Evolutionary conservation across 2,888 invertebrate species (phyloP), one percentile per base, ranked within the genome.

Genomic region (Arctia plantaginis): DNA sequence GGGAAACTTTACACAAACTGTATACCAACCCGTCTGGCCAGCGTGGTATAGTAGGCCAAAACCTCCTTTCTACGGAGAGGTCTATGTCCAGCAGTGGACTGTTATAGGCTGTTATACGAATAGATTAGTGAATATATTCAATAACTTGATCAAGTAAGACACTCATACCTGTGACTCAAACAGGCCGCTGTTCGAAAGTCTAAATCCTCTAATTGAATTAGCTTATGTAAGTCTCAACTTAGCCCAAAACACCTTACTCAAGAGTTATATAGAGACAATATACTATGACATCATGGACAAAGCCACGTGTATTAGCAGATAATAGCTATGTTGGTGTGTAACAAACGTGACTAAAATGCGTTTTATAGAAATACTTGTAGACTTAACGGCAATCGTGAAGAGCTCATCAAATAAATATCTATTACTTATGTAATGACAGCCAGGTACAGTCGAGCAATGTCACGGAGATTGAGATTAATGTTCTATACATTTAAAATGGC

Each of bases 341-440:
- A 70, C 41, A 77, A 82, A 84, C 82, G 84, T 84, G 82, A 84
- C 75, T 47, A 64, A 8, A 51, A 65, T 75, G 65, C 69, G 67
- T 69, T 70, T 82, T 80, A 84, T 84, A 71, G 73, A 35, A 69
- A 76, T 77, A 72, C 70, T 74, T 77, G 77, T 73, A 70, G 72
- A 76, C 76, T 75, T 68, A 59, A 55, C 27, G 51, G 33, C 39
- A 35, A n/a, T 62, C 41, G 41, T 44, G 41, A 69, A 59, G 3
- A 69, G 20, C 39, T 64, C 44, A 44, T 70, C 13, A 30, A 39
- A 44, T 62, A 41, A 33, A 79, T 77, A 82, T 76, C 75, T 1
- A 62, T 62, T 62, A 62, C 59, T 62, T 62, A 27, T 62, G 27
- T 59, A 27, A 62, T 62, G 59, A 1, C 30, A 27, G 15, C 30